A percentile compares a stretch with the other conserved stretches of the same genome.
These are phyloP conservation scores for Tiliqua scincoides DNA, from an alignment of 2,113 vertebrate genomes.

Conservation along the genomic window DNA sequence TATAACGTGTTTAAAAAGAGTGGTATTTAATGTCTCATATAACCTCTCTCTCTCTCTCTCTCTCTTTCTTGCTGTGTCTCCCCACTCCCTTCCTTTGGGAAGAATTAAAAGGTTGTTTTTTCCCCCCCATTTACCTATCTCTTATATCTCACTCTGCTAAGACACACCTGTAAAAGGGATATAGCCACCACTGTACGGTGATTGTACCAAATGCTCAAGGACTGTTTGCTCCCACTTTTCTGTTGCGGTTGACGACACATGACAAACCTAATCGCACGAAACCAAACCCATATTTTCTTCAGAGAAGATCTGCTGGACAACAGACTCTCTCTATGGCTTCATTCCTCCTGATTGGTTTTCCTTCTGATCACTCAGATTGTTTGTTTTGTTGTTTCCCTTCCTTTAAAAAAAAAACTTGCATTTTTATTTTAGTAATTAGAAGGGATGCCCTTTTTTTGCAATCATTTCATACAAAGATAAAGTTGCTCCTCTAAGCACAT, in stretches of 20 bases:
- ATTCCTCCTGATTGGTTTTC: conserved; percentile 58
- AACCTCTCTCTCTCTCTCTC: conserved; percentile 21
- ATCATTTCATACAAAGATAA: background rate
- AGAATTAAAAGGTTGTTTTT: background rate
- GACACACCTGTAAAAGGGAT: conserved; percentile 73
- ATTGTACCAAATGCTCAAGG: conserved; percentile 90
- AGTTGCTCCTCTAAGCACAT: conserved; percentile 11
- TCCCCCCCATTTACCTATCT: conserved; percentile 21
- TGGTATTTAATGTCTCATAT: background rate
- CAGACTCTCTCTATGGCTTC: conserved; percentile 58
- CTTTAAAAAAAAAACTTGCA: conserved; percentile 2
- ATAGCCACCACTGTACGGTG: conserved; percentile 84
- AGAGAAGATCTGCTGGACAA: conserved; percentile 76
- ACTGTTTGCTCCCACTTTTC: conserved; percentile 99
- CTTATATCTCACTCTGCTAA: conserved; percentile 35
- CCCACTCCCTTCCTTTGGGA: background rate
- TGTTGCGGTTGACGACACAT: conserved; percentile 99
- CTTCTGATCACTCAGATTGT: conserved; percentile 38
- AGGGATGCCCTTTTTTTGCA: conserved; percentile 22
- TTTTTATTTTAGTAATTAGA: conserved; percentile 41
- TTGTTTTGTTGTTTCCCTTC: conserved; percentile 29
- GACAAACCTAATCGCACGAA: conserved; percentile 91
- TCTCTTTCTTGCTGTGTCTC: conserved; percentile 7
- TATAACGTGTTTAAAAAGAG: background rate
- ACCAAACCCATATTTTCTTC: conserved; percentile 85